A percentile compares a stretch with the other conserved stretches of the same genome.
Conservation (phyloP, 2,113 vertebrate genomes). For the Corydoras sp. region DNA sequence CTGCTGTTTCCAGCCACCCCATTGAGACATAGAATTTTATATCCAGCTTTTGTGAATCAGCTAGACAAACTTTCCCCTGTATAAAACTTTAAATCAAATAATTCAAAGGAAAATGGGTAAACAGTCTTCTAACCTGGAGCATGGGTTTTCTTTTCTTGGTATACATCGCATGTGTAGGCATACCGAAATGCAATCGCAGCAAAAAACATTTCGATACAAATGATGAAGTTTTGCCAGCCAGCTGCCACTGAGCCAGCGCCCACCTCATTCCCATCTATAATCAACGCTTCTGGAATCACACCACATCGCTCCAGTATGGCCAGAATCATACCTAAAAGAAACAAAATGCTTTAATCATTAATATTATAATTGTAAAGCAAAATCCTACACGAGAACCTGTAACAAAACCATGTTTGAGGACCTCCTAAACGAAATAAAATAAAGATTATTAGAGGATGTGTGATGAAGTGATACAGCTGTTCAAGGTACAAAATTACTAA, state of each 20-base stretch:
- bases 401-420: too few species aligned
- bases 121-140: slow-evolving; percentile 68
- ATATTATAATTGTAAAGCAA: too few species aligned
- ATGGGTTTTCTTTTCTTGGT: slow-evolving; percentile 78
- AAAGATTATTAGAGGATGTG: too few species aligned
- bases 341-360: not conserved
- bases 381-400: too few species aligned
- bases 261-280: slow-evolving; percentile 73
- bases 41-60: not conserved
- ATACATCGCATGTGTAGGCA: slow-evolving; percentile 83
- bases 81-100: not conserved
- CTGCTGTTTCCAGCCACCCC: slow-evolving; percentile 15
- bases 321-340: slow-evolving; percentile 76
- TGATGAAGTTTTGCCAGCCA: slow-evolving; percentile 94
- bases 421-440: too few species aligned
- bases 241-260: slow-evolving; percentile 87
- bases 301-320: slow-evolving; percentile 87
- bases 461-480: too few species aligned
- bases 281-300: slow-evolving; percentile 80
- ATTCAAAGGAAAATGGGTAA: not conserved
- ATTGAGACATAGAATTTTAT: not conserved
- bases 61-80: not conserved
- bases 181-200: slow-evolving; percentile 85
- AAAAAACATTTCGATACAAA: slow-evolving; percentile 91
- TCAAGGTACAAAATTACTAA: too few species aligned